Evolutionary conservation across 1,140 invertebrate species (phyloP).

Genomic region (Rhagoletis pomonella): DNA sequence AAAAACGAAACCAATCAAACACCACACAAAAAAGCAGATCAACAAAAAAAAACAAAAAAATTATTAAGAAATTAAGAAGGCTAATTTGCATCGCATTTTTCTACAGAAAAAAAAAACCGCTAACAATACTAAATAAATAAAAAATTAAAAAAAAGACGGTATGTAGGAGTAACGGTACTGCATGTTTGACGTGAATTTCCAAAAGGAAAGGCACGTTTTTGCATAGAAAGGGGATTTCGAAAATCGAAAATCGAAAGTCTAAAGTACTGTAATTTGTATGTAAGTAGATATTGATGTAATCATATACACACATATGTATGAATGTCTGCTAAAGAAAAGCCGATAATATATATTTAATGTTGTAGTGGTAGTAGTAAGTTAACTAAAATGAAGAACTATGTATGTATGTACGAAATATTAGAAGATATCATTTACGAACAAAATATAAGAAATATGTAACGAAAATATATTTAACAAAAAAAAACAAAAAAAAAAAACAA

Average conservation of each 20-base stretch:
- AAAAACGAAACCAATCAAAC: not conserved
- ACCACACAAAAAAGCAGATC: not conserved
- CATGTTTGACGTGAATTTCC: slow-evolving; percentile 33
- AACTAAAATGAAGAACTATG: slow-evolving; percentile 45
- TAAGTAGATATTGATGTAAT: slow-evolving; percentile 53
- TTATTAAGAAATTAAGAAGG: slow-evolving; percentile 17
- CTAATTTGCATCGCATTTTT: slow-evolving; percentile 55
- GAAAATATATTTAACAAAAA: slow-evolving; percentile 51
- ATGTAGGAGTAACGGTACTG: not conserved
- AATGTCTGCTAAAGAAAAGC: slow-evolving; percentile 32
- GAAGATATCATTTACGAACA: slow-evolving; percentile 40
- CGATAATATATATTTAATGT: slow-evolving; percentile 53
- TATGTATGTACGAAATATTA: slow-evolving; percentile 43
- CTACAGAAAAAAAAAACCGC: slow-evolving; percentile 46
- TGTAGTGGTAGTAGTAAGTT: slow-evolving; percentile 56
- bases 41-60: not conserved
- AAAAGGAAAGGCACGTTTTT: slow-evolving; percentile 4
- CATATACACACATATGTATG: slow-evolving; percentile 51
- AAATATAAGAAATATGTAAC: slow-evolving; percentile 41
- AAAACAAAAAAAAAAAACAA: slow-evolving; percentile 20
- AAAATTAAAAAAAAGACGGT: slow-evolving; percentile 13
- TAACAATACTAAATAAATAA: not conserved
- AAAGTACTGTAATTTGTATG: not conserved
- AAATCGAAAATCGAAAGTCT: not conserved
- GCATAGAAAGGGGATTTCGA: not conserved